Evolutionary conservation across 2,888 invertebrate genomes (phyloP).

Genomic region (Ochropleura leucogaster): DNA sequence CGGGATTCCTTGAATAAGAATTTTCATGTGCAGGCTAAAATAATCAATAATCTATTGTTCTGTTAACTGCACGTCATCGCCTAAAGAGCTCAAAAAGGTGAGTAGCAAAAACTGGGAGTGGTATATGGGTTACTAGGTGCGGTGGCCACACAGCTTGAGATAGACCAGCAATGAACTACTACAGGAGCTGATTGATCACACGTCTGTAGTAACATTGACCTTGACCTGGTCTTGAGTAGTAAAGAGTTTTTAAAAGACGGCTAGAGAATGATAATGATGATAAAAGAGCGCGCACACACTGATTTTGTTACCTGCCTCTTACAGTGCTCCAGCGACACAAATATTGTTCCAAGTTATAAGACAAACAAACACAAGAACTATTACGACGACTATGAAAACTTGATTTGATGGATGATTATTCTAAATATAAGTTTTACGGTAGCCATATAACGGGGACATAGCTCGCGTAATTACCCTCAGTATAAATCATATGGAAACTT

Average conservation of each 20-base stretch:
- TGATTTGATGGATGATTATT: background rate
- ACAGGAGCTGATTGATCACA: background rate
- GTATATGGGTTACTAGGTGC: background rate
- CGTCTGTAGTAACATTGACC: background rate
- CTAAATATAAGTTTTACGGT: constrained; percentile 10
- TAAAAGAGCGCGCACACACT: background rate
- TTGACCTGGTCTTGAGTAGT: background rate
- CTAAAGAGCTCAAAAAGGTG: background rate
- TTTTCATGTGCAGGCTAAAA: too few species aligned
- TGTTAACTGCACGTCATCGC: background rate
- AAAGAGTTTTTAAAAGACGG: background rate
- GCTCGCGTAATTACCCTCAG: constrained; percentile 17
- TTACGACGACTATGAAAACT: background rate
- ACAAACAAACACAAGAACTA: background rate
- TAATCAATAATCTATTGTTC: background rate
- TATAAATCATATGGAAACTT: constrained; percentile 49
- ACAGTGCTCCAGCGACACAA: background rate
- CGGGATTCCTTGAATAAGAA: background rate
- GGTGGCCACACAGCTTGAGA: background rate
- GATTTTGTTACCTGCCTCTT: background rate
- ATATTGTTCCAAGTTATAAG: background rate
- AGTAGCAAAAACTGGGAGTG: background rate
- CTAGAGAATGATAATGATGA: too few species aligned
- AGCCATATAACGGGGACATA: constrained; percentile 8
- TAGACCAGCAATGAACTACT: background rate